Evolutionary conservation across 2,888 invertebrate species (phyloP).

Genomic region (Eilema depressum): DNA sequence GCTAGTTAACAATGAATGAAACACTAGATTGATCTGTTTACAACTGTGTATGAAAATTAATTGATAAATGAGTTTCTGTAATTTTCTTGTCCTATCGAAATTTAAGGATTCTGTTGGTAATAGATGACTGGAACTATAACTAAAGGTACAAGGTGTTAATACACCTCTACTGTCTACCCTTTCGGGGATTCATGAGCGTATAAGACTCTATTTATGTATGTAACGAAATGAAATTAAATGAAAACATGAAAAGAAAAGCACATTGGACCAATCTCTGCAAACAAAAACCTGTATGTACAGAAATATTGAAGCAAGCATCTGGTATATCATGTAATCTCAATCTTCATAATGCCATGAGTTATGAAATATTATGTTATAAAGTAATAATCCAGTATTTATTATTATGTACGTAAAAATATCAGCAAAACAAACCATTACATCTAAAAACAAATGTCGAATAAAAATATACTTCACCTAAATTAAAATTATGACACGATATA

Average conservation of each 20-base stretch:
- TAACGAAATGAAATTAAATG: too few relatives aligned
- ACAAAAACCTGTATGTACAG: neutral
- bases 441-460: neutral
- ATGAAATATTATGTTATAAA: accelerated
- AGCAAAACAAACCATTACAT: constrained; percentile 1
- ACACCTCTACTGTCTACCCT: too few relatives aligned
- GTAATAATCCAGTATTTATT: neutral
- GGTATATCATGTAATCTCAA: neutral
- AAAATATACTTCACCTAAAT: constrained; percentile 19
- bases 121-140: neutral
- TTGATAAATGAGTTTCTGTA: neutral
- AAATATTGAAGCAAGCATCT: neutral
- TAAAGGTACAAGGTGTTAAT: too few relatives aligned
- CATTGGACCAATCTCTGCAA: neutral
- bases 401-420: neutral
- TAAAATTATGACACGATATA: constrained; percentile 25
- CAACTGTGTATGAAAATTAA: too few relatives aligned
- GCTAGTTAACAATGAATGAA: too few relatives aligned
- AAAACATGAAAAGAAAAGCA: neutral
- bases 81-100: neutral
- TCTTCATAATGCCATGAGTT: neutral
- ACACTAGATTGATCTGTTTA: neutral
- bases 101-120: neutral
- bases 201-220: too few relatives aligned
- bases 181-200: too few relatives aligned